Percentiles rank a stretch among this genome's conserved stretches.
phyloP scores from a whole-genome alignment of 2,797 vertebrate genomes.

The Novumbra hubbsi region DNA sequence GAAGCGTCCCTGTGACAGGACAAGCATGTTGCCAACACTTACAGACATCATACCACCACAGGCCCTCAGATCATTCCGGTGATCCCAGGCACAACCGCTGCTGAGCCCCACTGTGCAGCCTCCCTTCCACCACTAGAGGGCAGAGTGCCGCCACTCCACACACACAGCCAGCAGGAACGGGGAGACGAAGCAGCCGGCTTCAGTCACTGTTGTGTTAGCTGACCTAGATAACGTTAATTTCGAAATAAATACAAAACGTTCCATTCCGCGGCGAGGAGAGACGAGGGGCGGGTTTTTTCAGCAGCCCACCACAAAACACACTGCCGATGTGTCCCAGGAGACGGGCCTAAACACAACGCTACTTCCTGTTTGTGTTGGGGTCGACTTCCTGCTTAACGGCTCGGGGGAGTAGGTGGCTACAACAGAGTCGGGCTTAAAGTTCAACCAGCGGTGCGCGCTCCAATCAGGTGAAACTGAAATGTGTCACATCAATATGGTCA shows the following conservation, averaged over 20 bases:
- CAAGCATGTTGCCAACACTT: neutral
- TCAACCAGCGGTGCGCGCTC: too few species aligned
- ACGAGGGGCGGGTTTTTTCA: neutral
- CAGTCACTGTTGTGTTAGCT: conserved; percentile 48
- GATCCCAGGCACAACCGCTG: conserved; percentile 3
- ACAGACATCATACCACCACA: conserved; percentile 14
- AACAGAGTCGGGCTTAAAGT: too few species aligned
- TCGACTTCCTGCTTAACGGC: conserved; percentile 49
- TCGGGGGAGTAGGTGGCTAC: neutral
- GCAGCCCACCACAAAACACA: conserved; percentile 7
- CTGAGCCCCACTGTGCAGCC: conserved; percentile 29
- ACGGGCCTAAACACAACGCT: conserved; percentile 54
- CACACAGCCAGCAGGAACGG: neutral
- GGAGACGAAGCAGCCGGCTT: conserved; percentile 21
- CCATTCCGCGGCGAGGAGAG: conserved; percentile 50
- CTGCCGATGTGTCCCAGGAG: conserved; percentile 46
- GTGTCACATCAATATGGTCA: too few species aligned
- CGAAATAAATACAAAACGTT: conserved; percentile 62
- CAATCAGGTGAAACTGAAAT: too few species aligned
- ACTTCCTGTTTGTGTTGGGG: conserved; percentile 65
- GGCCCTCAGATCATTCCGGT: neutral
- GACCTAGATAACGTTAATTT: conserved; percentile 70
- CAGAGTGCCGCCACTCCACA: conserved; percentile 18
- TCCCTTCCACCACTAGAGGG: conserved; percentile 58
- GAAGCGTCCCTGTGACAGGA: conserved; percentile 9